Conservation (phyloP, 1,140 invertebrate species). For the Hetaerina americana region DNA sequence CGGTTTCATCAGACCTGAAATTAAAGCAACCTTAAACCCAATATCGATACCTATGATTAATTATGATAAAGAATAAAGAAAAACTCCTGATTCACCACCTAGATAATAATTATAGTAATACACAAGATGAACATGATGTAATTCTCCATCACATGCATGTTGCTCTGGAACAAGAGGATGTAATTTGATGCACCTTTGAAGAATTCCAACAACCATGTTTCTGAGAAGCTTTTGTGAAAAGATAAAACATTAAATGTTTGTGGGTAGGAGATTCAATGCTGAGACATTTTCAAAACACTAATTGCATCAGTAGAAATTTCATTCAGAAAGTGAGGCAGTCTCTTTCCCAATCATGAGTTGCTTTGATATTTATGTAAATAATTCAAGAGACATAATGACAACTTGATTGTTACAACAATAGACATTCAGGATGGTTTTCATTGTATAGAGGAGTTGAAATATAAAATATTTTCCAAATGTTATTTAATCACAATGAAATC, state of each 20-base stretch:
- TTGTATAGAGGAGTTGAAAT: not conserved
- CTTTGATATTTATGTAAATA: not conserved
- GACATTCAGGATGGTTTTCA: not conserved
- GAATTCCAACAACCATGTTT: not conserved
- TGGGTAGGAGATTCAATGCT: not conserved
- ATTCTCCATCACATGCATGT: not conserved
- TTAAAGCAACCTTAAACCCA: not conserved
- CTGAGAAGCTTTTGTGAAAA: not conserved
- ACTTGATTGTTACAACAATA: not conserved
- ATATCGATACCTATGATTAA: no score
- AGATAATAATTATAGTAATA: not conserved
- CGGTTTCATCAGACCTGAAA: conserved; percentile 18
- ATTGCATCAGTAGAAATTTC: not conserved
- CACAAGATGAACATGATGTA: not conserved
- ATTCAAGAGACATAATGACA: not conserved
- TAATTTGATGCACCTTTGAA: not conserved
- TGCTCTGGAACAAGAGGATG: not conserved
- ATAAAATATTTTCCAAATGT: not conserved
- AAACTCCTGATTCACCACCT: not conserved
- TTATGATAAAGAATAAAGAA: conserved; percentile 13
- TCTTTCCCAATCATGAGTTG: not conserved
- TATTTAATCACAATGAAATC: not conserved
- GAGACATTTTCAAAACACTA: not conserved
- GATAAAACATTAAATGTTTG: not conserved
- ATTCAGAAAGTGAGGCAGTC: not conserved